Evolutionary conservation across 2,113 vertebrate species (phyloP), one percentile per base, ranked within the genome.

Genomic region (Otus sunia): DNA sequence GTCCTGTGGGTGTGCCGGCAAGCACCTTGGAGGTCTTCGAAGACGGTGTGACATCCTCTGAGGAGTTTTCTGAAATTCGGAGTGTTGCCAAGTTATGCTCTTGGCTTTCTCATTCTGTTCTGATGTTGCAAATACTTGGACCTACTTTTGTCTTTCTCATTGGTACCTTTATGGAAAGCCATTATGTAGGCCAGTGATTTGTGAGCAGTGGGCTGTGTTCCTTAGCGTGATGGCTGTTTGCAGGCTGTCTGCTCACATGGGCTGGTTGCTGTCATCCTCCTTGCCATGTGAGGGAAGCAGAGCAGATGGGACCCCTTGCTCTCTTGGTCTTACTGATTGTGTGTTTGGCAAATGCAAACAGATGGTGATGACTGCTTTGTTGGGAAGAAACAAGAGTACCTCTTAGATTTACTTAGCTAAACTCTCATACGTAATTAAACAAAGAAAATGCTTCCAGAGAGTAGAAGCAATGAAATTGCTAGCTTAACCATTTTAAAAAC

Each of bases 221-320:
- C 53, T 55, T 36, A 10, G 68, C 14, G 0, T 2, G 1, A 55
- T 47, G 37, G 32, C 86, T 92, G 37, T 78, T 77, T 27, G 73
- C 91, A 91, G 41, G 69, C 80, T 74, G 39, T 32, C 34, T 89
- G 56, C 52, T 89, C 76, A 12, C 66, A 15, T 58, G 83, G 76
- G n/a, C 86, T 92, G 77, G 15, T 66, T 18, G 4, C 66, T 92
- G 89, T 53, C 67, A 58, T 74, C 62, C 16, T 89, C 32, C 56
- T 53, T 73, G 63, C 71, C 55, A 5, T 37, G 58, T 58, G 84
- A 91, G 84, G 77, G 84, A 82, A 67, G 50, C 53, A 58, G 66
- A 94, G 74, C 95, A 95, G 96, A 94, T 94, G 92, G 92, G 59
- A 76, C 67, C 59, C 58, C 50, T 85, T 95, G 86, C 53, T 91